Evolutionary conservation across 2,113 vertebrate genomes (phyloP), one percentile per base, ranked within the genome.

Genomic region (Nesogale talazaci): DNA sequence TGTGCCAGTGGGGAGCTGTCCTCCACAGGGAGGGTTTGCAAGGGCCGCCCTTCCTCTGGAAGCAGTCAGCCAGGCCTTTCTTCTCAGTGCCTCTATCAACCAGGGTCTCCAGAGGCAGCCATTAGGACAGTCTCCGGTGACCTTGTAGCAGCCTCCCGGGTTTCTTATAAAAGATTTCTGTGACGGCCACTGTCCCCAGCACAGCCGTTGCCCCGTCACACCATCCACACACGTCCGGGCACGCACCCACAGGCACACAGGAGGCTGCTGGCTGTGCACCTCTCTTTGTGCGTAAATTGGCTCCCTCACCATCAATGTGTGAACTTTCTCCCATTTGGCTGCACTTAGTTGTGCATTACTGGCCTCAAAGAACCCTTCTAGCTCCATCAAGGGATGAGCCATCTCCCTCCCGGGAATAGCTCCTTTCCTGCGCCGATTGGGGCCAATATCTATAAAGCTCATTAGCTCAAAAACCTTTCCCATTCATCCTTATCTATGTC

Each of bases 401-500:
- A 27, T 69, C 80, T 92, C 65, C 77, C 83, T 94, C 80, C 83
- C 88, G 94, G 80, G 93, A 96, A 88, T 63, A 90, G 80, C 83
- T 95, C 57, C 36, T 93, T 94, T 67, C 52, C 86, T n/a, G 61
- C 82, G 92, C 42, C 83, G 87, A 86, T 75, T 34, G 38, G 75
- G 75, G 52, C 91, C 94, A 91, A 17, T 90, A 88, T 91, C 90
- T 86, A 14, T 92, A 91, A 86, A 94, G 79, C 94, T 95, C 93
- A 95, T 97, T 97, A 96, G 59, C 92, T 85, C 75, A 16, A 81
- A 94, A 88, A 95, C 79, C 84, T 91, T 83, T 79, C 91, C 91
- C 89, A 88, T 95, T 91, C 85, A 94, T 95, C 90, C 96, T 94
- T 93, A 89, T 88, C 19, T 94, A 81, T 82, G 79, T 93, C 94